Evolutionary conservation across 2,113 vertebrate species (phyloP), one percentile per base, ranked within the genome.

Genomic region (Phocoena sinus): DNA sequence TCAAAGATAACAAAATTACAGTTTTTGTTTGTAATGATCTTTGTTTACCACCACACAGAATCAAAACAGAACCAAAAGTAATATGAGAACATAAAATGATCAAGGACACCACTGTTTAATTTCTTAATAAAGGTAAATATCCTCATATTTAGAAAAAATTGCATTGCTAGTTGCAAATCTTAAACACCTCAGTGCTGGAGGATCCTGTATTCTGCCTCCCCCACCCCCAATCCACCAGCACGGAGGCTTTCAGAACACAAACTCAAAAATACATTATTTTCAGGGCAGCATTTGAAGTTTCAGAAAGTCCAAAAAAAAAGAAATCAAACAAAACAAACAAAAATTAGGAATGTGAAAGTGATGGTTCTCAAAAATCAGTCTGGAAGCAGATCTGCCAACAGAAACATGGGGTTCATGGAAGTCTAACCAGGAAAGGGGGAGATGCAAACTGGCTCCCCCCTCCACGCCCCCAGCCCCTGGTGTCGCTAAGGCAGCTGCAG

Each of bases 141-240:
- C 97, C 98, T 98, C 97, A 97, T 98, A 98, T 98, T 98, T 99
- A 99, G 98, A 99, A 99, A 98, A 99, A 99, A 98, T 99, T 99
- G 99, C 99, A 99, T 99, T 99, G 99, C 98, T 99, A 99, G 98
- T 99, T 99, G 99, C 99, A 98, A 98, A 98, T 98, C 98, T 97
- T 97, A 92, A 98, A 97, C 89, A 95, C 98, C 98, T 97, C 97
- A 84, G 92, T 98, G 98, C 97, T 97, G 88, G 96, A 76, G 91
- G 98, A 96, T 97, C 97, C 98, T 81, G 89, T 97, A 74, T 96
- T 90, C 88, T 8, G 33, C 33, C 13, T 10, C 9, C 20, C 81
- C 74, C 60, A 31, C 67, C 3, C 62, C 81, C 65, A 97, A 98
- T 70, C 94, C 77, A 84, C 98, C 96, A 97, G 97, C 96, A 87